A percentile compares a stretch with the other conserved stretches of the same genome.
phyloP scores from a whole-genome alignment of 2,888 invertebrate genomes.

The Allygus modestus region DNA sequence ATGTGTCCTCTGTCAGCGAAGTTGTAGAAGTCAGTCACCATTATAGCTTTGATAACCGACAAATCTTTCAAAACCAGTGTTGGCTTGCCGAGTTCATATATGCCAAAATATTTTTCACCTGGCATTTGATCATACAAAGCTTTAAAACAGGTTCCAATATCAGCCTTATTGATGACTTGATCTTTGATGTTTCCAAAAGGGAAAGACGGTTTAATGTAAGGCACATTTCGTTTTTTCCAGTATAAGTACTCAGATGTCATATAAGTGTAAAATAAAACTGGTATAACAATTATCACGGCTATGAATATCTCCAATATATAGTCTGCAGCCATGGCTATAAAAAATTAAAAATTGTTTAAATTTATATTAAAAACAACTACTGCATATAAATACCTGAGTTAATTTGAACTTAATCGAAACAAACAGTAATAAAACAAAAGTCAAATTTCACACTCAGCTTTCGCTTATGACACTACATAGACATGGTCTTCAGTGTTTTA shows the following conservation, averaged over 20 bases:
- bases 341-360: not conserved
- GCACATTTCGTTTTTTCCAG: conserved; percentile 74
- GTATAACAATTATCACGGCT: not conserved
- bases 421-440: no score
- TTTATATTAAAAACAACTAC: no score
- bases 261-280: conserved; percentile 71
- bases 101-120: conserved; percentile 33
- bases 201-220: conserved; percentile 73
- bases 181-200: conserved; percentile 74
- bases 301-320: conserved; percentile 27
- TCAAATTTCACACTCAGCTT: no score
- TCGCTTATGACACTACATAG: no score
- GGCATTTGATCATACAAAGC: conserved; percentile 45
- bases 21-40: conserved; percentile 34
- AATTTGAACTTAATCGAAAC: no score
- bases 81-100: conserved; percentile 44
- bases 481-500: no score
- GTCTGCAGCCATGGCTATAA: conserved; percentile 3
- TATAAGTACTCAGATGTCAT: conserved; percentile 73
- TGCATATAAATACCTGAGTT: no score
- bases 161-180: conserved; percentile 17
- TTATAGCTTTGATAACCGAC: conserved; percentile 19
- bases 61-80: conserved; percentile 14
- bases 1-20: conserved; percentile 50
- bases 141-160: conserved; percentile 39